These are phyloP conservation scores for Lophius piscatorius DNA, from an alignment of 2,113 vertebrate species.

Conservation along the genomic window DNA sequence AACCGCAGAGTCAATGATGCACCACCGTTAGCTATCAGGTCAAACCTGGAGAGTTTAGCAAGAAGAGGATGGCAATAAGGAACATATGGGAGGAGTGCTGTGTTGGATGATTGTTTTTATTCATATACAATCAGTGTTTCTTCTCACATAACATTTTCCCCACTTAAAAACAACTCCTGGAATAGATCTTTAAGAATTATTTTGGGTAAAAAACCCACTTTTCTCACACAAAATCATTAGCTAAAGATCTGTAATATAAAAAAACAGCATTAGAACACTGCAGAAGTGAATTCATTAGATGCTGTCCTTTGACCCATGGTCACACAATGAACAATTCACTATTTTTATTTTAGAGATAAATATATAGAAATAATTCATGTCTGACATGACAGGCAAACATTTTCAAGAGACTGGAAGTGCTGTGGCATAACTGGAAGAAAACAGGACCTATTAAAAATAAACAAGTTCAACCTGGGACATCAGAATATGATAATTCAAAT, in stretches of 20 bases:
- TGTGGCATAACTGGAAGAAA: constrained; percentile 36
- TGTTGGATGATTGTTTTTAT: constrained; percentile 41
- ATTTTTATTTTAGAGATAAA: constrained; percentile 36
- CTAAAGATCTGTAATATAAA: constrained; percentile 44
- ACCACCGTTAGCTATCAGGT: constrained; percentile 96
- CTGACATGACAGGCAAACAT: constrained; percentile 22
- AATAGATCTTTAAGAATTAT: constrained; percentile 32
- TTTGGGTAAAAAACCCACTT: neutral
- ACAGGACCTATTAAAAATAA: constrained; percentile 26
- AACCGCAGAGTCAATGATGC: constrained; percentile 94
- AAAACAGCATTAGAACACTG: constrained; percentile 20
- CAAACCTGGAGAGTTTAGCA: constrained; percentile 86
- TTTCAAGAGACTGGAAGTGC: constrained; percentile 9
- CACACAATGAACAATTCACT: constrained; percentile 13
- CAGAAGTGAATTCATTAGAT: constrained; percentile 15
- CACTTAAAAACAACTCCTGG: constrained; percentile 46
- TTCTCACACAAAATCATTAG: constrained; percentile 15
- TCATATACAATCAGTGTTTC: constrained; percentile 34
- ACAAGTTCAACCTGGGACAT: constrained; percentile 37
- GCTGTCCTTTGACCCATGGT: constrained; percentile 14
- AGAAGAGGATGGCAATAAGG: constrained; percentile 69
- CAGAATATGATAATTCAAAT: constrained; percentile 30
- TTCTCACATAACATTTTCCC: constrained; percentile 31
- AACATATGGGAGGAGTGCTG: constrained; percentile 57
- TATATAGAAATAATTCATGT: constrained; percentile 24